Conservation (phyloP, 1,140 invertebrate genomes). For the Harlomillsia oculata region DNA sequence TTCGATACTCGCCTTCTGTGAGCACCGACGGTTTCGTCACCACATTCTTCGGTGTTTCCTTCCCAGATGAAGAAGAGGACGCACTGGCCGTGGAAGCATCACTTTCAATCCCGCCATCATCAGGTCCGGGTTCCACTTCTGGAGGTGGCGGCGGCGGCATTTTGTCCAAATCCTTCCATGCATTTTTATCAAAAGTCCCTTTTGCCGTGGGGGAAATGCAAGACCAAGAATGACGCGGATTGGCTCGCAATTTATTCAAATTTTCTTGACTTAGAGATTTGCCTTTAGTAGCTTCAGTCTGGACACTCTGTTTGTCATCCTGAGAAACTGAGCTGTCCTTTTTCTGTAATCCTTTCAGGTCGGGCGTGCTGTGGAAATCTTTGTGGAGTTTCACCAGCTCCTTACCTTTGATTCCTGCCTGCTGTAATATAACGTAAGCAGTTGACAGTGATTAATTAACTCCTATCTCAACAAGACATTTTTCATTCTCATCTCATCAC, state of each 20-base stretch:
- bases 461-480: no score
- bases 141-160: conserved; percentile 6
- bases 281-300: conserved; percentile 32
- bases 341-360: conserved; percentile 45
- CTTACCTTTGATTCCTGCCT: conserved; percentile 31
- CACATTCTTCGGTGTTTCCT: conserved; percentile 21
- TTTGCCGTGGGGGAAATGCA: conserved; percentile 35
- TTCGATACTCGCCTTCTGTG: conserved; percentile 35
- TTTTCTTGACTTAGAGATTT: conserved; percentile 42
- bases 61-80: conserved; percentile 12
- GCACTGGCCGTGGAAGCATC: conserved; percentile 23
- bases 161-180: conserved; percentile 36
- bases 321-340: not conserved
- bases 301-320: conserved; percentile 5
- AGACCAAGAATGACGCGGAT: conserved; percentile 39
- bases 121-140: not conserved
- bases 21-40: conserved; percentile 12
- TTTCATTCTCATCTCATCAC: not conserved
- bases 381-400: conserved; percentile 51
- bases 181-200: conserved; percentile 36
- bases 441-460: not conserved
- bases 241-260: conserved; percentile 36
- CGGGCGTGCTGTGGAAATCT: conserved; percentile 79
- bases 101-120: conserved; percentile 24
- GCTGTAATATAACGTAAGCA: not conserved